Conservation (phyloP, 2,113 vertebrate species). For the Antennarius striatus region DNA sequence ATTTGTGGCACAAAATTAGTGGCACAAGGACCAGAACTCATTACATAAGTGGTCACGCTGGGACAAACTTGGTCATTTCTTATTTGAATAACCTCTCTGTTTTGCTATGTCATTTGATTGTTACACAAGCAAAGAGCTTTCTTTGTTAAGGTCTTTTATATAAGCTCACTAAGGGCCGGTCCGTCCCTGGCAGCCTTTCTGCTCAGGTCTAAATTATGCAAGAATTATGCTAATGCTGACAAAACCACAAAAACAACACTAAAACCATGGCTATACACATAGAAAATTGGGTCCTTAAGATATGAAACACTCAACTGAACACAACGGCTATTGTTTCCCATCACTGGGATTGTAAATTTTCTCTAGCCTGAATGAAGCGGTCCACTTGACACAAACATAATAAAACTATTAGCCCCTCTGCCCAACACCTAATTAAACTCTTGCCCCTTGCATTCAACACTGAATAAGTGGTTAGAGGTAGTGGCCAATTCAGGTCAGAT, state of each 20-base stretch:
- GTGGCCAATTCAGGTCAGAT: conserved; percentile 65
- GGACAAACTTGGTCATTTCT: no score
- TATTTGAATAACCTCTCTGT: no score
- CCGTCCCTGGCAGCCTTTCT: no score
- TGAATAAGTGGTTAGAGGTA: conserved; percentile 42
- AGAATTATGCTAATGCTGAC: background rate
- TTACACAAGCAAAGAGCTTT: no score
- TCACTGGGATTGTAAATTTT: background rate
- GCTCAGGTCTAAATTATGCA: background rate
- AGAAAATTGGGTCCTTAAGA: background rate
- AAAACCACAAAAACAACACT: background rate
- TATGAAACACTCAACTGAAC: background rate
- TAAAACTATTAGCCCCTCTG: conserved; percentile 45
- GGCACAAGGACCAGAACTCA: no score
- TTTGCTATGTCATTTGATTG: no score
- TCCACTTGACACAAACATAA: conserved; percentile 22
- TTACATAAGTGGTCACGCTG: no score
- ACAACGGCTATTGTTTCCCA: background rate
- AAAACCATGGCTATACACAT: background rate
- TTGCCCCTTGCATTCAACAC: conserved; percentile 47
- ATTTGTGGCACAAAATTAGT: no score
- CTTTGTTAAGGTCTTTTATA: no score
- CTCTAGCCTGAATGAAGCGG: conserved; percentile 5
- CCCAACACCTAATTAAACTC: conserved; percentile 50
- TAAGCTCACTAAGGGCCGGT: no score